A percentile compares a stretch with the other conserved stretches of the same genome.
Conservation (phyloP, 1,140 invertebrate genomes). For the Parasteatoda tepidariorum region DNA sequence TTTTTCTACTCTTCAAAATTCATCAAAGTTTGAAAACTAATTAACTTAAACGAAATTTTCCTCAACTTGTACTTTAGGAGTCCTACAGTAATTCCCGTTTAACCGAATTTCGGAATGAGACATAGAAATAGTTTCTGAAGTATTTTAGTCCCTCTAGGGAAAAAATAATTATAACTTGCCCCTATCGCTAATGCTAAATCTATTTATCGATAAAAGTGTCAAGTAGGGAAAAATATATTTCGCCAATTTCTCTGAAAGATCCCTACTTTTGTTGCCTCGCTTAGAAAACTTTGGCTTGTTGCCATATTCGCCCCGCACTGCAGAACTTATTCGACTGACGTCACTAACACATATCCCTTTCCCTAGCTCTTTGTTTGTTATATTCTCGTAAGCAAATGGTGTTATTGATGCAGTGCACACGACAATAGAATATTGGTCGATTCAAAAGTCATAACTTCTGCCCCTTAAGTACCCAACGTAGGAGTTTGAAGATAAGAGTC, state of each 20-base stretch:
- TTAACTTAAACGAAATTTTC: too few relatives aligned
- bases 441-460: not conserved
- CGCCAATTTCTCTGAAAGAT: constrained; percentile 27
- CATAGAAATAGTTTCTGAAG: too few relatives aligned
- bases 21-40: too few relatives aligned
- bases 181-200: not conserved
- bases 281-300: constrained; percentile 46
- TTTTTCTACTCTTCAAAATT: too few relatives aligned
- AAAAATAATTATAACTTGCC: not conserved
- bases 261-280: constrained; percentile 25
- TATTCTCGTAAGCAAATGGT: constrained; percentile 38
- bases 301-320: constrained; percentile 57
- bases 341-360: constrained; percentile 14
- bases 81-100: too few relatives aligned
- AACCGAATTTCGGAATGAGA: too few relatives aligned
- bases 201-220: not conserved
- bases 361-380: constrained; percentile 23
- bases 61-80: too few relatives aligned
- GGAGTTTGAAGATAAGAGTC: not conserved
- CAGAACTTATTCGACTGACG: constrained; percentile 53
- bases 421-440: constrained; percentile 40
- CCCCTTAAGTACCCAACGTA: not conserved
- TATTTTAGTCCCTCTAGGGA: not conserved
- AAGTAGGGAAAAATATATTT: not conserved
- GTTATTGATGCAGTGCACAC: constrained; percentile 27